A percentile compares a stretch with the other conserved stretches of the same genome.
phyloP scores from a whole-genome alignment of 2,113 vertebrate genomes.

The Camelus dromedarius region DNA sequence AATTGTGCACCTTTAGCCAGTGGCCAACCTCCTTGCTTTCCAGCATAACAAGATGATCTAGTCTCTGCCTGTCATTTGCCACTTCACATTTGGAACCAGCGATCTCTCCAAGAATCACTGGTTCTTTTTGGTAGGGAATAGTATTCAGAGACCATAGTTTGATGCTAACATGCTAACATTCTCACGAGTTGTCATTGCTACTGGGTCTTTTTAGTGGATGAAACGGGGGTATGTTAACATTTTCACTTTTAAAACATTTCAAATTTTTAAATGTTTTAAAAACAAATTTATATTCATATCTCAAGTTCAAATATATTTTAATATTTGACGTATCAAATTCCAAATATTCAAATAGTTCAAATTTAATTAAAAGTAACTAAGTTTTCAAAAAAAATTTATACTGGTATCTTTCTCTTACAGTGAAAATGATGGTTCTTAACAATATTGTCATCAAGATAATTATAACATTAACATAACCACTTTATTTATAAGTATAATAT shows the following conservation, averaged over 20 bases:
- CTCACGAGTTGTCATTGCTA: background rate
- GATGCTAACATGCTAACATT: background rate
- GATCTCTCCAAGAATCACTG: background rate
- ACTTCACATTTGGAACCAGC: background rate
- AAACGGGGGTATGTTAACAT: background rate
- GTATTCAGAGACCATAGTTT: background rate
- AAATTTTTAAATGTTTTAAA: background rate
- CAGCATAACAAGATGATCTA: background rate
- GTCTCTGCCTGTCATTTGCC: background rate
- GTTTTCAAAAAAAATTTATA: background rate
- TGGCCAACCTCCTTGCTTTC: background rate
- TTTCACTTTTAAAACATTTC: background rate
- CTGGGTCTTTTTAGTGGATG: background rate
- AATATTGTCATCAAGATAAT: background rate
- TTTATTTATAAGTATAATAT: background rate
- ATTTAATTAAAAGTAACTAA: slow-evolving; percentile 14
- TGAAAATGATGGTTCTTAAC: background rate
- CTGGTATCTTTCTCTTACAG: background rate
- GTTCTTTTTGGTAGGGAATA: background rate
- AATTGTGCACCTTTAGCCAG: background rate
- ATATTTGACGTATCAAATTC: slow-evolving; percentile 21
- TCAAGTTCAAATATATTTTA: background rate
- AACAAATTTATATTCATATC: background rate
- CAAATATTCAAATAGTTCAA: slow-evolving; percentile 8
- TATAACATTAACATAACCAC: background rate